Conservation (phyloP, 2,888 invertebrate genomes). For the Dynastes grantii region DNA sequence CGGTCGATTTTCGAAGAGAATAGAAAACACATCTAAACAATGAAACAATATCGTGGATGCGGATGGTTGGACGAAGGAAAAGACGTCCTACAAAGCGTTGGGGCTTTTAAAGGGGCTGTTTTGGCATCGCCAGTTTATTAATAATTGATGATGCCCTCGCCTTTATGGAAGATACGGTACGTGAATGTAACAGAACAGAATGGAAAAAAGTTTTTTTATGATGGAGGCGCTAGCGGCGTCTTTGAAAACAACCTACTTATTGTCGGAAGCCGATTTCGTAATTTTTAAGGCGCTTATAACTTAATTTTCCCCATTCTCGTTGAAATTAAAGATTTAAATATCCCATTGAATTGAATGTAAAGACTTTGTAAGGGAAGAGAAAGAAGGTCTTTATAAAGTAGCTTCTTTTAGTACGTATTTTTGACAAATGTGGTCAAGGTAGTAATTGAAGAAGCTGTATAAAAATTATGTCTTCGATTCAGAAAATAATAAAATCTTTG, state of each 20-base stretch:
- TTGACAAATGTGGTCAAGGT: too few relatives aligned
- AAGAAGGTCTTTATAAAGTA: too few relatives aligned
- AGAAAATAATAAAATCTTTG: too few relatives aligned
- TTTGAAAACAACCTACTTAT: conserved; percentile 4
- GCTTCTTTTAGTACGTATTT: too few relatives aligned
- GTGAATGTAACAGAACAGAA: background rate
- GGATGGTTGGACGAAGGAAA: too few relatives aligned
- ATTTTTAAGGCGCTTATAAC: conserved; percentile 25
- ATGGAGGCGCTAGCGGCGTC: background rate
- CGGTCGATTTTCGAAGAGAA: too few relatives aligned
- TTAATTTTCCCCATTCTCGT: background rate
- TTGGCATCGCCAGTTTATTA: too few relatives aligned
- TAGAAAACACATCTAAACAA: too few relatives aligned
- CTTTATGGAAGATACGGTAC: background rate
- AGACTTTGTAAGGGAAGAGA: too few relatives aligned
- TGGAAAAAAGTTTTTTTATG: conserved; percentile 2
- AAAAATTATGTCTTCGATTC: too few relatives aligned
- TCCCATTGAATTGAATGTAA: background rate
- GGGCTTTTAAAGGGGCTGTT: background rate
- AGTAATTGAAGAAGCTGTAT: too few relatives aligned
- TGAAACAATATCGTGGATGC: too few relatives aligned
- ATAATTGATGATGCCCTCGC: background rate
- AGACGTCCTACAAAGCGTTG: background rate
- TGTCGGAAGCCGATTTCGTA: conserved; percentile 21
- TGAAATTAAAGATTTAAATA: conserved; percentile 15